These are phyloP conservation scores for Rotaria magnacalcarata DNA, from an alignment of 2,888 invertebrate genomes.

Conservation along the genomic window DNA sequence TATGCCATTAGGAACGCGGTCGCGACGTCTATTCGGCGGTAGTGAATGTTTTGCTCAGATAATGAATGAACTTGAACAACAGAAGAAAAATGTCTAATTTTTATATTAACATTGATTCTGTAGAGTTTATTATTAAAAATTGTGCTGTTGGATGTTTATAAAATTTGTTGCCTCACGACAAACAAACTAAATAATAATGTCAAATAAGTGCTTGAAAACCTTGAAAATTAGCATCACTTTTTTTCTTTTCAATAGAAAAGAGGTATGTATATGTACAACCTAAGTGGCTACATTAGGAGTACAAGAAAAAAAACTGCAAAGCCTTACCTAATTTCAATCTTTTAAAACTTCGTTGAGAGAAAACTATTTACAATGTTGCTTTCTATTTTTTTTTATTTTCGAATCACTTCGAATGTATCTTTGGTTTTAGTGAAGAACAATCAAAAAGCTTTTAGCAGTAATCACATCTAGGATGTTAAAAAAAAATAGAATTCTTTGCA, in stretches of 20 bases:
- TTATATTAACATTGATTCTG: too few relatives aligned
- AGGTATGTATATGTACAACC: not conserved
- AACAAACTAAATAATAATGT: not conserved
- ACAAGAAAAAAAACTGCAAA: not conserved
- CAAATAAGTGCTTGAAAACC: not conserved
- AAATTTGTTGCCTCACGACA: not conserved
- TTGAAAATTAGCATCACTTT: not conserved
- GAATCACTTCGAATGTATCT: too few relatives aligned
- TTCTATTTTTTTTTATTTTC: too few relatives aligned
- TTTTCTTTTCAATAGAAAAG: not conserved
- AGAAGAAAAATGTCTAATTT: not conserved
- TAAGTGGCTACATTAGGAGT: not conserved
- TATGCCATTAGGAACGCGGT: slow-evolving; percentile 22
- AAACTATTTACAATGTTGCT: too few relatives aligned
- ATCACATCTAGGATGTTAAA: too few relatives aligned
- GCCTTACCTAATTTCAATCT: too few relatives aligned
- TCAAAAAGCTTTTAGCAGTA: too few relatives aligned
- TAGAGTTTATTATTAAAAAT: too few relatives aligned
- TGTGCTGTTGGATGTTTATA: too few relatives aligned
- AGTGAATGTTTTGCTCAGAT: slow-evolving; percentile 34
- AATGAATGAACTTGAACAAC: slow-evolving; percentile 28
- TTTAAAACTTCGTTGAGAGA: too few relatives aligned
- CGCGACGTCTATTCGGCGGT: slow-evolving; percentile 1
- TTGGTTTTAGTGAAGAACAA: too few relatives aligned
- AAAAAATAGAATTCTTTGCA: too few relatives aligned